Percentiles rank a stretch among this genome's conserved stretches.
phyloP scores from a whole-genome alignment of 2,113 vertebrate species.

The Cebus imitator region DNA sequence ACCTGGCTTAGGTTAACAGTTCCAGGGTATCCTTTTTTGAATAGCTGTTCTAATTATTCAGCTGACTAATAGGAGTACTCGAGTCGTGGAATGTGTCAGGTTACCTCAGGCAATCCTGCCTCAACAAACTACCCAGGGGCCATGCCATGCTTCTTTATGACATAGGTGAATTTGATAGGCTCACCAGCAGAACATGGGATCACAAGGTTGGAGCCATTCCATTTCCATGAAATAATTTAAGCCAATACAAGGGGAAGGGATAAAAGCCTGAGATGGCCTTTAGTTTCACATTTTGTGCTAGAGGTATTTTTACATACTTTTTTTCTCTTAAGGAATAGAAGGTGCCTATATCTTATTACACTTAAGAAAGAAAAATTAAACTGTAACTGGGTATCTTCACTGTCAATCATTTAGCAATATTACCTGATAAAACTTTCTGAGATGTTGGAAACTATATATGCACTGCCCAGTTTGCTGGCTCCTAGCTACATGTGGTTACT shows the following conservation, averaged over 20 bases:
- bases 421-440: neutral
- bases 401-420: neutral
- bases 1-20: neutral
- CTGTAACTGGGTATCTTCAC: neutral
- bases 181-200: neutral
- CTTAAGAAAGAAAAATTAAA: neutral
- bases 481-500: neutral
- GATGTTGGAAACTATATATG: neutral
- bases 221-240: neutral
- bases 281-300: neutral
- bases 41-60: neutral
- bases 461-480: neutral
- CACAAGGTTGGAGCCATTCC: neutral
- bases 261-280: neutral
- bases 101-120: neutral
- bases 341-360: neutral
- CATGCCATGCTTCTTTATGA: neutral
- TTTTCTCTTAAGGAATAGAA: neutral
- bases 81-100: neutral
- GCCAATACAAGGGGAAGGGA: neutral
- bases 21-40: neutral
- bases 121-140: neutral
- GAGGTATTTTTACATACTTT: neutral
- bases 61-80: neutral
- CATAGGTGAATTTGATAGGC: neutral